Evolutionary conservation across 2,113 vertebrate genomes (phyloP), one percentile per base, ranked within the genome.

Genomic region (Chascanopsetta lugubris): DNA sequence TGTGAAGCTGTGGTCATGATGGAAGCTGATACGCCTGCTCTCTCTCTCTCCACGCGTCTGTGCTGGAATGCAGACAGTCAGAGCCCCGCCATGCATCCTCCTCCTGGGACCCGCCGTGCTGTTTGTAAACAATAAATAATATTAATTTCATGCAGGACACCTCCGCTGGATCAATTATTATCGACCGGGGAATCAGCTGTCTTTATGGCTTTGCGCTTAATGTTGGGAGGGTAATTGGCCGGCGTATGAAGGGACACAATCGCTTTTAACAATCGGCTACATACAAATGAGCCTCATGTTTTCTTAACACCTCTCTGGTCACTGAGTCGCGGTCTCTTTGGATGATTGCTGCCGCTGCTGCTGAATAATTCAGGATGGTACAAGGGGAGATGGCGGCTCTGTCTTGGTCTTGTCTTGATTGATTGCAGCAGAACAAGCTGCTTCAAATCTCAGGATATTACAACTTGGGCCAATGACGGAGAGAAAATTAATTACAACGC

Each of bases 401-500:
- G 64, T 74, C 66, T 81, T 47, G 32, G 60, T 72, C 75, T 78
- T n/a, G n/a, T n/a, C 7, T 29, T 77, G 86, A 87, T 88, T 84
- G 87, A 89, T 84, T 80, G 78, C 56, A 43, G 59, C 24, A 60
- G 80, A 81, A 61, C 71, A 58, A 46, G 78, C 79, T 60, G 75
- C 75, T 77, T 79, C 49, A 60, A 78, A 72, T 89, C 72, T 82
- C 69, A 47, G 77, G 85, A 87, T 90, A 85, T 86, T 90, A 85
- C 85, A 84, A 86, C 77, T 77, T 71, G 69, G 79, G 76, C 82
- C 79, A 64, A 47, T 82, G 86, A 86, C 72, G 62, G 73, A 58
- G 69, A 72, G 80, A 86, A 89, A 91, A 90, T 90, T 88, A 90
- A 90, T 91, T 89, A 90, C 87, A 88, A 87, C 81, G 71, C 80